Base-by-base conservation (phyloP, 2,113 vertebrate genomes). In the Scomber japonicus region DNA sequence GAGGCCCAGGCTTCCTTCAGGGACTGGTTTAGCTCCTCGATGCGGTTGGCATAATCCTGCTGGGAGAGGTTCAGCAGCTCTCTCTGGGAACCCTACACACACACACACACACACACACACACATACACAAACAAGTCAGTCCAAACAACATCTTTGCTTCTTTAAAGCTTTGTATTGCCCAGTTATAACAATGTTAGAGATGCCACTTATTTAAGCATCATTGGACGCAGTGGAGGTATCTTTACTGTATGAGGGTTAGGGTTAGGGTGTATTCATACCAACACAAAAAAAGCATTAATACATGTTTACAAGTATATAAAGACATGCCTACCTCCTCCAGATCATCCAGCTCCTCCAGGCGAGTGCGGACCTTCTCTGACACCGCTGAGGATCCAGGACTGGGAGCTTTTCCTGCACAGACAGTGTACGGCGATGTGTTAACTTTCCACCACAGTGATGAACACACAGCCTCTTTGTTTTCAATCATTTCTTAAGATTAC, bases 1-100 rank as follows among this genome's bases (percentile, higher is more conserved):
- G 98, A 97, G 68, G 97, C 95, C 98, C 98, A 99, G 17, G 98
- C 97, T 10, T 99, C 98, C 89, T 98, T 99, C 65, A 99, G 89
- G 1, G 97, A 97, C 92, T 99, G 97, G 91, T 98, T 99, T 53
- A 99, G 95, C 81, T 99, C 98, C 81, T 99, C 97, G 15, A 99
- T 99, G 65, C 98, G 95, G 92, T 97, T 97, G 64, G 97, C 95
- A 1, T 99, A 99, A 50, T 99, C 98, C 93, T 99, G 98, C 85
- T 99, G 98, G 80, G 97, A 99, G 80, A 99, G 95, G 92, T 99
- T 99, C 82, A 99, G 61, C 74, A 99, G 94, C 91, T 99, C 97
- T 50, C 96, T 97, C 76, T 99, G 98, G 24, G 98, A 99, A 0
- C 98, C 97, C 98, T 99, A 88, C 30, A 71, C 2, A 78, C 48